Conservation (phyloP, 2,888 invertebrate genomes). For the Agonopterix arenella region DNA sequence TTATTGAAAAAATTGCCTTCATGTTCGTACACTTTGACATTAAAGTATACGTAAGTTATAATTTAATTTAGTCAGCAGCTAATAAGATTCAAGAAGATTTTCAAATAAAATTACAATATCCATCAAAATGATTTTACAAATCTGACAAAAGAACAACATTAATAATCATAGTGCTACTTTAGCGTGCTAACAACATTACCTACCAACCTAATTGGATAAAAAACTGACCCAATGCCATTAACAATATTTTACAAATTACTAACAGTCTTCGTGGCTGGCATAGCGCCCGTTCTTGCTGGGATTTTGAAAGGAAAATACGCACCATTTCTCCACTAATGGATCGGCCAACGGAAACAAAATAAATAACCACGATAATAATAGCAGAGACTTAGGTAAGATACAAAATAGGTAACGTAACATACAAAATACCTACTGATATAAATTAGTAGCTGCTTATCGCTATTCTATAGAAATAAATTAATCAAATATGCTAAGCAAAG, state of each 20-base stretch:
- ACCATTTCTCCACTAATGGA: slow-evolving; percentile 39
- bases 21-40: no score
- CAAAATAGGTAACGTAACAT: not conserved
- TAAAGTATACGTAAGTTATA: no score
- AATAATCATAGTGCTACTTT: no score
- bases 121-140: no score
- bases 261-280: slow-evolving; percentile 45
- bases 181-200: not conserved
- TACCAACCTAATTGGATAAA: not conserved
- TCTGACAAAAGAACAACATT: no score
- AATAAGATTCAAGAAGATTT: no score
- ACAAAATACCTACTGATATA: not conserved
- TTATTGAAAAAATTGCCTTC: no score
- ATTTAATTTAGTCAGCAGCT: no score
- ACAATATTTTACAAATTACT: slow-evolving; percentile 33
- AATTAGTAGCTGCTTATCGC: no score
- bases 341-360: slow-evolving; percentile 19
- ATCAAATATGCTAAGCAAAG: no score
- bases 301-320: slow-evolving; percentile 35
- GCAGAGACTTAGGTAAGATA: not conserved
- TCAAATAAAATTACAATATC: no score
- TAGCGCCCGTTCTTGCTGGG: slow-evolving; percentile 35
- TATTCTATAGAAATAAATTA: no score
- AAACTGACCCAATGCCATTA: not conserved
- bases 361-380: not conserved